phyloP scores from a whole-genome alignment of 2,113 vertebrate species.

The Pyrgilauda ruficollis region DNA sequence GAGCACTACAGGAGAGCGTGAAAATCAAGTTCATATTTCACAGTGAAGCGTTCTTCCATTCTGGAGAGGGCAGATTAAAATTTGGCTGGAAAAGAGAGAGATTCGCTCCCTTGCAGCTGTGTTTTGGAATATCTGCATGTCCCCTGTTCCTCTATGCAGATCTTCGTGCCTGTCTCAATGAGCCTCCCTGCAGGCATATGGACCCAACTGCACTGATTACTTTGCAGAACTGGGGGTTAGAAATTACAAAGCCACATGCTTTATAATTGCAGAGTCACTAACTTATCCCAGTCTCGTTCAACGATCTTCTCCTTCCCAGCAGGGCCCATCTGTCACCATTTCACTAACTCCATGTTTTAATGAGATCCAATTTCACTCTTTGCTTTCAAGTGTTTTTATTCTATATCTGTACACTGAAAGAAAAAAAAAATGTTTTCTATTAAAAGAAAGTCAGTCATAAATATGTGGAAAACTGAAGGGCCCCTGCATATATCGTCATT shows the following conservation, averaged over 20 bases:
- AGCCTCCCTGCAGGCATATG: conserved; percentile 21
- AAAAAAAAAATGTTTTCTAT: background rate
- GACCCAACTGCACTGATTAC: conserved; percentile 31
- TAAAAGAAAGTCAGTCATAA: background rate
- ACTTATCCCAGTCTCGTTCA: background rate
- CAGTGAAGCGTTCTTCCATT: background rate
- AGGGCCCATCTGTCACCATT: conserved; percentile 49
- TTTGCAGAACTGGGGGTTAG: conserved; percentile 19
- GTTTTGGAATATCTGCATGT: conserved; percentile 2
- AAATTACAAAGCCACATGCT: conserved; percentile 53
- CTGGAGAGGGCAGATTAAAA: background rate
- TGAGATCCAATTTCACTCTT: conserved; percentile 10
- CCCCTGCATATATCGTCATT: background rate
- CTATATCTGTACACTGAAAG: background rate
- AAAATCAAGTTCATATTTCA: conserved; percentile 5
- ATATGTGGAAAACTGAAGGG: background rate
- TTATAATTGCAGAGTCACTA: conserved; percentile 42
- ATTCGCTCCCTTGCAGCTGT: background rate
- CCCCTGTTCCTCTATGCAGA: background rate
- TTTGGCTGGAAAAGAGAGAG: conserved; percentile 24
- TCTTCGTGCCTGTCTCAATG: conserved; percentile 8
- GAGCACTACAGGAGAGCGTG: background rate
- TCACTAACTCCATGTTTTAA: conserved; percentile 24
- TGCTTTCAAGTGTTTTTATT: conserved; percentile 28
- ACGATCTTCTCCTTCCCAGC: conserved; percentile 23